Evolutionary conservation across 2,797 vertebrate species (phyloP).

Genomic region (Poecilia picta): DNA sequence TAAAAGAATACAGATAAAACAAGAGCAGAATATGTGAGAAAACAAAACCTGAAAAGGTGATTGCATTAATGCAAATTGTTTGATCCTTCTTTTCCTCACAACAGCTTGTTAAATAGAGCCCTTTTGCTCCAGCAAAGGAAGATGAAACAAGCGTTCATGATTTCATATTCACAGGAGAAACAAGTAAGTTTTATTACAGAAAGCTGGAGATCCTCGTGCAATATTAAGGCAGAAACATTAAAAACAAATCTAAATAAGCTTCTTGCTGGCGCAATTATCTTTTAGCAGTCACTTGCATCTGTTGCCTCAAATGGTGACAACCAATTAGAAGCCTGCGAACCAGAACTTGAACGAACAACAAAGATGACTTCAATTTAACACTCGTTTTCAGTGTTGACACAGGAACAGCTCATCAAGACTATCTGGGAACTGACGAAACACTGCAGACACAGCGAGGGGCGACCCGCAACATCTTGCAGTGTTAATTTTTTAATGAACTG

Average conservation of each 20-base stretch:
- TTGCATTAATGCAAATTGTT: conserved; percentile 18
- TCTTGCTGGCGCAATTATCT: conserved; percentile 43
- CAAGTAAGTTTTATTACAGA: conserved; percentile 38
- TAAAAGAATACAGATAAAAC: conserved; percentile 14
- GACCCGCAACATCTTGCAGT: neutral
- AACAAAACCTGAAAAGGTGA: conserved; percentile 11
- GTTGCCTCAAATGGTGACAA: conserved; percentile 46
- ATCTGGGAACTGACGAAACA: conserved; percentile 29
- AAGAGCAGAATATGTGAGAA: neutral
- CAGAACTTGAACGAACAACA: conserved; percentile 44
- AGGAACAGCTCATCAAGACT: conserved; percentile 22
- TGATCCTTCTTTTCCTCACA: conserved; percentile 26
- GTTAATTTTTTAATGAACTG: neutral
- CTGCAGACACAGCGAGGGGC: neutral
- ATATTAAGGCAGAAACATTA: conserved; percentile 27
- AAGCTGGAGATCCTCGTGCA: conserved; percentile 28
- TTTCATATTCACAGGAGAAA: conserved; percentile 33
- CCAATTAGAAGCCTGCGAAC: conserved; percentile 58
- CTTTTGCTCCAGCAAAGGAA: conserved; percentile 26
- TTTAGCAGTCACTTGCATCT: conserved; percentile 46
- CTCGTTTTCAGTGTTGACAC: conserved; percentile 51
- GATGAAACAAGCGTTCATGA: conserved; percentile 34
- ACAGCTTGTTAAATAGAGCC: conserved; percentile 23
- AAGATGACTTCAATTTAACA: conserved; percentile 47
- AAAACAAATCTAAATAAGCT: conserved; percentile 28